phyloP scores from a whole-genome alignment of 2,113 vertebrate species.

The Ailurus styani region DNA sequence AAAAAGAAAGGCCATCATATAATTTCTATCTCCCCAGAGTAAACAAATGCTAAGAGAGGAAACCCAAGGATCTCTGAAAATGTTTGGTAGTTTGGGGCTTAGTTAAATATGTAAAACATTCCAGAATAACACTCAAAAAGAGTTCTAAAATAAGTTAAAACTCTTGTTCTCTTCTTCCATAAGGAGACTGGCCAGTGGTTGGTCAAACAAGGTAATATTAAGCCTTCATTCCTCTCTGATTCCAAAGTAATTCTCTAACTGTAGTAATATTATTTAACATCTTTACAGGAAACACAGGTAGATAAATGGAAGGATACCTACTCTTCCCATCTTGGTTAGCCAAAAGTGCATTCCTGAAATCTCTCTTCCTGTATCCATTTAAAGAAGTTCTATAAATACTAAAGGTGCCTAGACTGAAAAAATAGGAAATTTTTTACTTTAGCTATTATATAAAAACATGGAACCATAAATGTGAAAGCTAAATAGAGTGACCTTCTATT shows the following conservation, averaged over 20 bases:
- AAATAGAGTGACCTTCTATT: neutral
- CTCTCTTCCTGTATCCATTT: neutral
- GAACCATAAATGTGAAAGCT: neutral
- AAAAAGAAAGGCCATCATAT: neutral
- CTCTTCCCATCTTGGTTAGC: neutral
- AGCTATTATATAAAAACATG: neutral
- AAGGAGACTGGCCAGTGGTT: neutral
- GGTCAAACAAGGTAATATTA: neutral
- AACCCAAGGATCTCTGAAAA: neutral
- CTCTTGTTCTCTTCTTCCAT: neutral
- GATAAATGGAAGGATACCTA: neutral
- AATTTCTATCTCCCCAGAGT: neutral
- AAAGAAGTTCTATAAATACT: neutral
- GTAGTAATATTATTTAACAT: neutral
- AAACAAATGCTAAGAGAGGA: neutral
- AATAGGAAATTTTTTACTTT: neutral
- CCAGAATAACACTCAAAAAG: neutral
- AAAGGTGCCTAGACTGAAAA: neutral
- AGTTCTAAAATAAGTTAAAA: neutral
- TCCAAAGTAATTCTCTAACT: neutral
- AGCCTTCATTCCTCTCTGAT: neutral
- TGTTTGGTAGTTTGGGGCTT: neutral
- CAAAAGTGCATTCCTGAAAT: neutral
- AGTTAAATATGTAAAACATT: neutral
- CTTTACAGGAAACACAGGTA: neutral